Base-by-base conservation (phyloP, 2,888 invertebrate genomes). In the Yponomeuta cagnagella region DNA sequence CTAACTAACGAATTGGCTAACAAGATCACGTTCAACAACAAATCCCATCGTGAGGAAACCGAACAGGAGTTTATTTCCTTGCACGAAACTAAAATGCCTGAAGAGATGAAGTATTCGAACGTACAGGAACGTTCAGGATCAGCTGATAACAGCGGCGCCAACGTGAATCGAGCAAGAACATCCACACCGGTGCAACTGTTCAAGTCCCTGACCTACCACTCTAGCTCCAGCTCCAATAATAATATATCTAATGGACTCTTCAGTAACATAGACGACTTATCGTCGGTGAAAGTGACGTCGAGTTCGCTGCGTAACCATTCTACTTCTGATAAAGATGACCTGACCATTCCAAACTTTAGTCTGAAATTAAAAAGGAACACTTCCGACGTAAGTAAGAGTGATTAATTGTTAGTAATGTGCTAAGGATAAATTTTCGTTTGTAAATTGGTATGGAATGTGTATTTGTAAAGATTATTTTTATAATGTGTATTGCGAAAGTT, bases 101-200 rank as follows among this genome's bases (percentile, higher is more conserved):
- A 90, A 15, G 86, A 86, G 73, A 81, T 90, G 78, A 89, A 86
- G 74, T 76, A 81, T 70, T 77, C 82, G 4, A 76, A 77, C 63
- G 75, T 76, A 63, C 72, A 77, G 69, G 76, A 75, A 0, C 82
- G 81, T 31, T 84, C 83, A n/a, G 77, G 79, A 67, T 86, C 86
- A 5, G 74, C 76, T 2, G 84, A 85, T n/a, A 87, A 85, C 70
- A 74, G 75, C 72, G 81, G 76, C 5, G 52, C 15, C 8, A 80
- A 77, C 70, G 80, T 80, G 63, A 86, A 86, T 72, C 80, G 90
- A 73, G 89, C 91, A n/a, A 86, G 93, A 1, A 94, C 94, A 4
- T 94, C 94, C 0, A 94, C 94, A 3, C 94, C 94, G 0, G 91
- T 94, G 9, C 92, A 91, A 72, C 84, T 88, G 33, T 91, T 86